Percentiles rank a stretch among this genome's conserved stretches.
Evolutionary conservation across 2,113 vertebrate genomes (phyloP).

Genomic region (Copsychus sechellarum): DNA sequence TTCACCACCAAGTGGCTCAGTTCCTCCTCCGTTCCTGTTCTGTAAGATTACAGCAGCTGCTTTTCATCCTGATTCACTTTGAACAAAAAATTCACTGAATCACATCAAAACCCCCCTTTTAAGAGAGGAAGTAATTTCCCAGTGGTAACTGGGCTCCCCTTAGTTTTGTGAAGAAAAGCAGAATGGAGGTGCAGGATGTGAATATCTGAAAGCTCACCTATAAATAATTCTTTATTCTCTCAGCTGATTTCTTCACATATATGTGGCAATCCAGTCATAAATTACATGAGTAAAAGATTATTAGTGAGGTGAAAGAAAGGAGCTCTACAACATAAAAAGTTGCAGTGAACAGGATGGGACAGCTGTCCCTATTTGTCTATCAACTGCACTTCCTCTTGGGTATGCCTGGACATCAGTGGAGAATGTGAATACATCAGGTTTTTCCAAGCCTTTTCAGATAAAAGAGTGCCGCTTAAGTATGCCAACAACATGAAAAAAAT

Average conservation of each 20-base stretch:
- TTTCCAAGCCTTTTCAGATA: not conserved
- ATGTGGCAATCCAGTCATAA: not conserved
- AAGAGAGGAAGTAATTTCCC: not conserved
- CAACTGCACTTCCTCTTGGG: not conserved
- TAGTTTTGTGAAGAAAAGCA: not conserved
- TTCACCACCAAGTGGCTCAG: not conserved
- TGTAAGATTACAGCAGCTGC: not conserved
- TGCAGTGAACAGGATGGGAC: not conserved
- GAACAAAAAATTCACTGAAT: not conserved
- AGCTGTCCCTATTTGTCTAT: not conserved
- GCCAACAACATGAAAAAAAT: not conserved
- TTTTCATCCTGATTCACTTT: not conserved
- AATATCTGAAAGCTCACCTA: not conserved
- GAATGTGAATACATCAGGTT: accelerated
- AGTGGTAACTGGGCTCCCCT: not conserved
- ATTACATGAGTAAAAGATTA: not conserved
- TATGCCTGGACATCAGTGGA: not conserved
- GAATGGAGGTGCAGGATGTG: not conserved
- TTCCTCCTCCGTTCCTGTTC: not conserved
- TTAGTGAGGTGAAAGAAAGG: not conserved
- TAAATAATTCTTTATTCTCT: not conserved
- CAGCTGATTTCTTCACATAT: not conserved
- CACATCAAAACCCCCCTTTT: not conserved
- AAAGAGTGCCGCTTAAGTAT: not conserved
- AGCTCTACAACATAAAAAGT: not conserved